These are phyloP conservation scores for Cephalopterus ornatus DNA, from an alignment of 2,113 vertebrate species.

Conservation along the genomic window DNA sequence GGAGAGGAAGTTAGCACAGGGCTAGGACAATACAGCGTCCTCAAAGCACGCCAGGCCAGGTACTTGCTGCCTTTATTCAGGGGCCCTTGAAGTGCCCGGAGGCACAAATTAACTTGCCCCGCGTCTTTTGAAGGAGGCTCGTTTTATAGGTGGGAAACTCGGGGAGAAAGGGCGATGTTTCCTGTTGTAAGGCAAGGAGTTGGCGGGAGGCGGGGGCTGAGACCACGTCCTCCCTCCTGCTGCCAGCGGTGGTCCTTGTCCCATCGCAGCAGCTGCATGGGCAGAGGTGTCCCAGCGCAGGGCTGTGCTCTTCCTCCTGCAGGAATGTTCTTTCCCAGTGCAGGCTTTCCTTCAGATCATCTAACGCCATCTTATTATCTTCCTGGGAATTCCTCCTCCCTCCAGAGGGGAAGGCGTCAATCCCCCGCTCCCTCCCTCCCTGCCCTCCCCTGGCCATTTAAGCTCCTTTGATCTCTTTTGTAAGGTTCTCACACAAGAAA, in stretches of 20 bases:
- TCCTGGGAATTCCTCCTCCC: constrained; percentile 50
- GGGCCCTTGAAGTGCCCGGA: constrained; percentile 36
- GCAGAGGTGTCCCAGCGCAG: not conserved
- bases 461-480: constrained; percentile 64
- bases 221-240: not conserved
- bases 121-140: not conserved
- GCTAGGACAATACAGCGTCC: not conserved
- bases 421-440: constrained; percentile 37
- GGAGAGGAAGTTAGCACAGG: constrained; percentile 40
- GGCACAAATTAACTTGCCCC: constrained; percentile 44
- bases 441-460: constrained; percentile 43
- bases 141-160: constrained; percentile 41
- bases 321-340: not conserved
- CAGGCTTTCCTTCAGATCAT: constrained; percentile 9
- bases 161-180: not conserved
- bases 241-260: not conserved
- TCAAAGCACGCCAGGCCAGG: constrained; percentile 42
- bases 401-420: not conserved
- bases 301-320: not conserved
- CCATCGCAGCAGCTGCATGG: rapidly evolving
- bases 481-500: constrained; percentile 52
- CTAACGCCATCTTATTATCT: not conserved
- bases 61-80: constrained; percentile 40
- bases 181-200: not conserved
- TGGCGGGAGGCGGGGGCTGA: not conserved